phyloP scores from a whole-genome alignment of 2,113 vertebrate species.

The Sinocyclocheilus rhinocerous region DNA sequence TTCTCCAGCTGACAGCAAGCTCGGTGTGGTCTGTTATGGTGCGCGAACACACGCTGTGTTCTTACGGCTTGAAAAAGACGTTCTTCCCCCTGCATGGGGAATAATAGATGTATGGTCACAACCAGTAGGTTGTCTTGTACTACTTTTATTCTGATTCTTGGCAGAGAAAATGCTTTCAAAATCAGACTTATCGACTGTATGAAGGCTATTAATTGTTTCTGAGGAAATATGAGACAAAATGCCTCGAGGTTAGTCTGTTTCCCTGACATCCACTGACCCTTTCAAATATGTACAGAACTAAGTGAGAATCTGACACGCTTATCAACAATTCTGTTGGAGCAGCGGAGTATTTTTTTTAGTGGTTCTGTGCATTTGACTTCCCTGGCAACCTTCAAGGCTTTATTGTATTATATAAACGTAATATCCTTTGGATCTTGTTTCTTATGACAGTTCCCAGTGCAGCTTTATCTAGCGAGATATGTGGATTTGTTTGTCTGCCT shows the following conservation, averaged over 20 bases:
- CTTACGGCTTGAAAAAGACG: not conserved
- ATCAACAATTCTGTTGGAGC: not conserved
- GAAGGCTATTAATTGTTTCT: conserved; percentile 1
- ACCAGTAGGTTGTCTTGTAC: not conserved
- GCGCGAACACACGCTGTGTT: conserved; percentile 8
- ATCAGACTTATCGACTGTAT: not conserved
- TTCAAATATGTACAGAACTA: conserved; percentile 8
- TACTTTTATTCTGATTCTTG: not conserved
- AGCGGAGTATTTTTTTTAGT: not conserved
- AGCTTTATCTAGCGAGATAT: conserved; percentile 20
- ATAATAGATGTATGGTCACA: not conserved
- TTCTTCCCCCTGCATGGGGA: not conserved
- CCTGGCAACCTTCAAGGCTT: not conserved
- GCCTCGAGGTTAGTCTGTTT: conserved; percentile 13
- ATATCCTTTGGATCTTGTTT: conserved; percentile 27
- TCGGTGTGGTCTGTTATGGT: not conserved
- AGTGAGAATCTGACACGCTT: conserved; percentile 26
- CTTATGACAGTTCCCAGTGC: not conserved
- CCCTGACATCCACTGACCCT: conserved; percentile 10
- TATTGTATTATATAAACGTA: conserved; percentile 10
- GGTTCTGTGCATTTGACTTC: not conserved
- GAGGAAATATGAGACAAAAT: conserved; percentile 15
- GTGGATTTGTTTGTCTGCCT: conserved; percentile 30
- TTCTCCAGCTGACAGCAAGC: conserved; percentile 1
- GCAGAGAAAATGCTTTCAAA: not conserved